Base-by-base conservation (phyloP, 1,140 invertebrate species). In the Harlomillsia oculata region DNA sequence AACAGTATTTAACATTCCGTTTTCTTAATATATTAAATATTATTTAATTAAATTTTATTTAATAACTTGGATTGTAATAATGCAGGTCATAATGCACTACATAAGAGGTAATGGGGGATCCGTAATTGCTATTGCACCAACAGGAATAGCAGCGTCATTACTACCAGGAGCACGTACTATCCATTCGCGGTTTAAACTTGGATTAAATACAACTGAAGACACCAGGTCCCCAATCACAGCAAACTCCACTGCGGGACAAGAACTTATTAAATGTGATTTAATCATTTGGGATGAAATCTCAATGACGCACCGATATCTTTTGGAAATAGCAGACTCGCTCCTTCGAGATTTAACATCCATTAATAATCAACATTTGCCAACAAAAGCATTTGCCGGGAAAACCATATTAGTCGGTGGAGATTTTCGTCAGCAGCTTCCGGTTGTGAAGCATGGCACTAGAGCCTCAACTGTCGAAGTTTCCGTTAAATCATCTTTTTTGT, bases 351-450 rank as follows among this genome's bases (percentile, higher is more conserved):
- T 57, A 25, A 51, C 44, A 36, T 9, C 14, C n/a, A 51, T 34
- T 8, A 3, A 43, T 36, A 8, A 1, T 3, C 41, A n/a, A n/a
- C n/a, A n/a, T n/a, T n/a, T n/a, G n/a, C n/a, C n/a, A n/a, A n/a
- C n/a, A n/a, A 9, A 29, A 5, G 32, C 55, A 34, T 57, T 60
- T 51, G 58, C 52, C 5, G 52, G 52, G 2, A 60, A 60, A 50
- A 29, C 43, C 4, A 51, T 57, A 1, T 2, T 57, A 39, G 11
- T 57, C 36, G 46, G 34, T 1, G 51, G 51, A 5, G 28, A 53
- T 37, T 53, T 53, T 44, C 4, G 39, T 5, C 51, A 53, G 23
- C 13, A 16, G 9, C 30, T 44, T 11, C 26, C 39, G 4, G 45
- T 28, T 30, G 28, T 48, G 9, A 28, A 28, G 20, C 11, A n/a